Base-by-base conservation (phyloP, 1,140 invertebrate genomes). In the Heliconius hermathena region DNA sequence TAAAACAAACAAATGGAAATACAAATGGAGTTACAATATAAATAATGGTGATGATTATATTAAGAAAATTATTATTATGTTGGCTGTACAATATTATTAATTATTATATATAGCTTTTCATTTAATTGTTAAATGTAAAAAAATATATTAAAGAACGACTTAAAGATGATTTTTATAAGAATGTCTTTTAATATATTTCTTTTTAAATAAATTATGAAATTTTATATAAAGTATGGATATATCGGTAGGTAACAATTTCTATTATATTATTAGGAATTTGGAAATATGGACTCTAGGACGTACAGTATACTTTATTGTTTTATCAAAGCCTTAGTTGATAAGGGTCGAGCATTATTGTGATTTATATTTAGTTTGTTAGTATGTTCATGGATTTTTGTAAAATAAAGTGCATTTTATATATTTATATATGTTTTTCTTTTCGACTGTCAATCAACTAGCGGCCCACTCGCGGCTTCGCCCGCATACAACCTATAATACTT, bases 301-400 rank as follows among this genome's bases (percentile, higher is more conserved):
- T 9, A 66, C 33, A 5, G 9, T 66, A 66, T 29, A 26, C 20
- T 16, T 13, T 29, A 60, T 11, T 26, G 57, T 60, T 9, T n/a
- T 60, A 60, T 60, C 20, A 26, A 26, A 66, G 60, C 22, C 3
- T 60, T 26, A 60, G 57, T 60, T 66, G 60, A 66, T 66, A 29
- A 66, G 22, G 9, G 9, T 66, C 60, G 60, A 60, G 57, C 57
- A 60, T 26, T 26, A 66, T 66, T 66, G 60, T 66, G 60, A 66
- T 66, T 66, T 66, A 66, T 66, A 29, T 66, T 66, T 26, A 66
- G 60, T 66, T 66, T 26, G 22, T 66, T 66, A 29, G 60, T 26
- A 60, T 29, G 13, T 46, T 16, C 41, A 46, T 16, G 60, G 60
- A 26, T 66, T 66, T 66, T 66, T 66, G 26, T 66, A 66, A 66